Evolutionary conservation across 1,140 invertebrate genomes (phyloP).

Genomic region (Eulimnadia texana): DNA sequence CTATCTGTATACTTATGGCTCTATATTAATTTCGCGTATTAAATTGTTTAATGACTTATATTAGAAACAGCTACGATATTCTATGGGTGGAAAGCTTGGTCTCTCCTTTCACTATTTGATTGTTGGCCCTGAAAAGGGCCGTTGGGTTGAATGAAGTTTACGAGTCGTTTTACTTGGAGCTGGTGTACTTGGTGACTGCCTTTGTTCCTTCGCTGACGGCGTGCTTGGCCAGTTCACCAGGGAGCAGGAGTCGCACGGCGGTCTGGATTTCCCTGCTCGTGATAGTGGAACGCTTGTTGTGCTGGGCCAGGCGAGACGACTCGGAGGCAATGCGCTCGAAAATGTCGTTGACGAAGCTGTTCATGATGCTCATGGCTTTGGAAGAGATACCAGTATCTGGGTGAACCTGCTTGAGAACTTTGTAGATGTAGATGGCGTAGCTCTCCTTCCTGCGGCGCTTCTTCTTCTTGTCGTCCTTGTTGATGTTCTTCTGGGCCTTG

Average conservation of each 20-base stretch:
- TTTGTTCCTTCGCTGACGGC: constrained; percentile 37
- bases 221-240: constrained; percentile 46
- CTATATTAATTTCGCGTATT: too few species aligned
- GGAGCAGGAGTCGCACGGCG: constrained; percentile 41
- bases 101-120: neutral
- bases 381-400: constrained; percentile 45
- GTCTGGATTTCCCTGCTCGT: constrained; percentile 46
- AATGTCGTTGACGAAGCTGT: constrained; percentile 49
- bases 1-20: too few species aligned
- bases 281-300: constrained; percentile 34
- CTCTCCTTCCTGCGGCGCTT: constrained; percentile 41
- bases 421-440: constrained; percentile 56
- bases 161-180: constrained; percentile 3
- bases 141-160: neutral
- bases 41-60: too few species aligned
- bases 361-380: constrained; percentile 48
- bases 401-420: constrained; percentile 54
- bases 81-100: too few species aligned
- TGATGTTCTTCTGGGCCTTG: constrained; percentile 31
- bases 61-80: too few species aligned
- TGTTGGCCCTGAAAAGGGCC: neutral
- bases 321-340: constrained; percentile 44
- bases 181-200: constrained; percentile 16
- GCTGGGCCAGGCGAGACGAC: constrained; percentile 28
- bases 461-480: constrained; percentile 31